Conservation (phyloP, 2,888 invertebrate species). For the Salpingus planirostris region DNA sequence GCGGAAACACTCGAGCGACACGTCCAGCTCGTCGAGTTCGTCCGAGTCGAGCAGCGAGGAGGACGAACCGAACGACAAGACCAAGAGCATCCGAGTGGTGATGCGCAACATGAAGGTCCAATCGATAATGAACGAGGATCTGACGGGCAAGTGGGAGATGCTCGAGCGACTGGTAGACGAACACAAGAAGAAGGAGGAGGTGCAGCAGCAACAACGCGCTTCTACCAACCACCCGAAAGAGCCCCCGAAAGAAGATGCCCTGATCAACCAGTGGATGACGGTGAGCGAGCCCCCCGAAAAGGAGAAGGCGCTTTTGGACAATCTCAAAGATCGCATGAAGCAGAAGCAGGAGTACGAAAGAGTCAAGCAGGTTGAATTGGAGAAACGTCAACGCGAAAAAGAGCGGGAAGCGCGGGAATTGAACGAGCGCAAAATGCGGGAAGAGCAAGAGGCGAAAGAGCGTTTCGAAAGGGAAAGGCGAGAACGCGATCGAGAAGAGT, state of each 20-base stretch:
- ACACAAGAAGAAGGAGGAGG: conserved; percentile 38
- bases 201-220: conserved; percentile 9
- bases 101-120: conserved; percentile 53
- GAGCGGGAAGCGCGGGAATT: conserved; percentile 32
- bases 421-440: conserved; percentile 36
- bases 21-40: conserved; percentile 41
- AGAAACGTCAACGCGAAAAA: conserved; percentile 31
- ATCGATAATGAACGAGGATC: conserved; percentile 41
- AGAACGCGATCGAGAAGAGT: conserved; percentile 33
- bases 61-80: conserved; percentile 41
- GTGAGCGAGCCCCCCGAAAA: conserved; percentile 38
- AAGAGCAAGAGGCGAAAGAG: conserved; percentile 32
- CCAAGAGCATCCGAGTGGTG: conserved; percentile 54
- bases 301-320: conserved; percentile 44
- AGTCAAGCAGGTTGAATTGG: conserved; percentile 33
- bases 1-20: conserved; percentile 33
- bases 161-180: conserved; percentile 44
- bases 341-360: conserved; percentile 45
- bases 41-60: conserved; percentile 40
- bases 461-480: conserved; percentile 27
- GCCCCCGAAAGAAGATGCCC: conserved; percentile 29
- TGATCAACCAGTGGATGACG: conserved; percentile 48
- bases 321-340: conserved; percentile 46
- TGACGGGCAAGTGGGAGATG: conserved; percentile 39
- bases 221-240: too few species aligned